Evolutionary conservation across 2,113 vertebrate species (phyloP).

Genomic region (Spea multiplicata): DNA sequence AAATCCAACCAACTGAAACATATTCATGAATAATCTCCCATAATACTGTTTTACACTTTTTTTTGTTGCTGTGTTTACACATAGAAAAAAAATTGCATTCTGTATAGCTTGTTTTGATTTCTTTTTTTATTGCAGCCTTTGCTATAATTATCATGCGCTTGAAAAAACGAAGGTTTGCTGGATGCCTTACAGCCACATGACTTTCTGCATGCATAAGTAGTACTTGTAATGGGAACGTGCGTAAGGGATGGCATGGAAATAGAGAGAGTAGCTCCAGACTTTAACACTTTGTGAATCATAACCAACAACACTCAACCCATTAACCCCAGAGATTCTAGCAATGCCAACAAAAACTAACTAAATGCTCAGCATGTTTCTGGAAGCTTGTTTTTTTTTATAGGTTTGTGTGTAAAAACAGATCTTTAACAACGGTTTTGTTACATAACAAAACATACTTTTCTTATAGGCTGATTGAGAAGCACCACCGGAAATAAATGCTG

Average conservation of each 20-base stretch:
- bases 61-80: conserved; percentile 54
- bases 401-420: too few relatives aligned
- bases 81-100: conserved; percentile 58
- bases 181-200: conserved; percentile 77
- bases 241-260: conserved; percentile 49
- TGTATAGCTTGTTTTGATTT: conserved; percentile 52
- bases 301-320: too few relatives aligned
- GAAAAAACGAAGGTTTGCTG: conserved; percentile 60
- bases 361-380: too few relatives aligned
- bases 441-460: too few relatives aligned
- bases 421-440: too few relatives aligned
- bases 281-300: too few relatives aligned
- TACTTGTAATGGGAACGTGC: conserved; percentile 57
- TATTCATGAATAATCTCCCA: conserved; percentile 66
- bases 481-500: too few relatives aligned
- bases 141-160: conserved; percentile 76
- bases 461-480: too few relatives aligned
- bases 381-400: too few relatives aligned
- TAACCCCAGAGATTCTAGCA: too few relatives aligned
- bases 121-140: conserved; percentile 70
- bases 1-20: conserved; percentile 71
- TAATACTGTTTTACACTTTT: conserved; percentile 57
- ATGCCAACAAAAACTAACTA: too few relatives aligned
- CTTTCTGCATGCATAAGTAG: conserved; percentile 69
- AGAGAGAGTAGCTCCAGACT: neutral